Conservation (phyloP, 2,113 vertebrate genomes). For the Casuarius casuarius region DNA sequence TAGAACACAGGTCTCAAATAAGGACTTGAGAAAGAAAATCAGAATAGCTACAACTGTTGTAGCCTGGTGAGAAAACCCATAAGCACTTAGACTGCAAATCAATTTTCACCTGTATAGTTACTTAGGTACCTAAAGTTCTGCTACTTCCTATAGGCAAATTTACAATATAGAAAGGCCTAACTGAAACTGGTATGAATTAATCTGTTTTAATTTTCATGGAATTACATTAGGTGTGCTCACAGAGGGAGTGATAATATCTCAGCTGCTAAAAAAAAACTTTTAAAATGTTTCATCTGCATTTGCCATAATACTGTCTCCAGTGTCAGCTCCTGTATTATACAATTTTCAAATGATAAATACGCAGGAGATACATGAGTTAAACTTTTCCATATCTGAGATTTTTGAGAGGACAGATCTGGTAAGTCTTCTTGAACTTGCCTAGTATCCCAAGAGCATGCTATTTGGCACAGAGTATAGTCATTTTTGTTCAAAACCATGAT, state of each 20-base stretch:
- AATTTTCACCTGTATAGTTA: background rate
- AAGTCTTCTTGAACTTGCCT: background rate
- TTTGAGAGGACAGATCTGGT: accelerated
- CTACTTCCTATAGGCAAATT: background rate
- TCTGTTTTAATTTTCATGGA: background rate
- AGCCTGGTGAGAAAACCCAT: background rate
- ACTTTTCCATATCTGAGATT: background rate
- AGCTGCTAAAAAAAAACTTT: background rate
- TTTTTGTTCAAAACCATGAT: accelerated
- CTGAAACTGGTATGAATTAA: background rate
- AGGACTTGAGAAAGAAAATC: background rate
- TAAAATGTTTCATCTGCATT: background rate
- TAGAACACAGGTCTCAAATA: background rate
- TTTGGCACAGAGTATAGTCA: no score
- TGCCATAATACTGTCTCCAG: background rate
- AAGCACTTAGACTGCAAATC: background rate
- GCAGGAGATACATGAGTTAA: background rate
- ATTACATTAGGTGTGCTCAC: background rate
- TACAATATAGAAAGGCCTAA: background rate
- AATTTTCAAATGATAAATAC: background rate
- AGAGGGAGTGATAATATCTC: background rate
- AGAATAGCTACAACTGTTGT: background rate
- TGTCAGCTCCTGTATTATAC: background rate
- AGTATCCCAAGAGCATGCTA: background rate
- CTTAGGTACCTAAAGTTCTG: background rate